Evolutionary conservation across 53 echinoderm and acorn worm species (phyloP).

Genomic region (Pentamera pediparva): DNA sequence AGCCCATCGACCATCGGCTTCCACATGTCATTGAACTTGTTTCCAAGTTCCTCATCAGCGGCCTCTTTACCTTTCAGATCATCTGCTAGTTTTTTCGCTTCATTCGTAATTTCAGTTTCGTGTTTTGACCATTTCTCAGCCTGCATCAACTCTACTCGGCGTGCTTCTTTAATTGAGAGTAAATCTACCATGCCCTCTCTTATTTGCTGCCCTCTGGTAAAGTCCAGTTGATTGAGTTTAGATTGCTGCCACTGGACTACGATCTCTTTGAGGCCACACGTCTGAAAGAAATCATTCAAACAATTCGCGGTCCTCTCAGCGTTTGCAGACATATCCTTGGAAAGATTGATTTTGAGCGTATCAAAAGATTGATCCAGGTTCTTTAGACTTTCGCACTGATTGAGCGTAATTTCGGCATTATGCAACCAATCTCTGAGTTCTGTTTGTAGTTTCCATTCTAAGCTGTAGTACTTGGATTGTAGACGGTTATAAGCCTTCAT

Average conservation of each 20-base stretch:
- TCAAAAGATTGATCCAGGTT: slow-evolving; percentile 24
- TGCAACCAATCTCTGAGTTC: not conserved
- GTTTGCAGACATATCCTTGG: not conserved
- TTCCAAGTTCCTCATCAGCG: slow-evolving; percentile 1
- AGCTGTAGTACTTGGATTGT: not conserved
- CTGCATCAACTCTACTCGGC: slow-evolving; percentile 9
- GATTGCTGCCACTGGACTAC: not conserved
- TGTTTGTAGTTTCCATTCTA: slow-evolving; percentile 22
- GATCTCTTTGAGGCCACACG: not conserved
- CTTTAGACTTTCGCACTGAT: too few species aligned
- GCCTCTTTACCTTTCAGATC: slow-evolving; percentile 21
- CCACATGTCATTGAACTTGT: slow-evolving; percentile 1
- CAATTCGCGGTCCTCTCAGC: not conserved
- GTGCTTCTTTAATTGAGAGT: slow-evolving; percentile 15
- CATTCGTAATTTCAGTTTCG: not conserved
- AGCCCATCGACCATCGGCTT: not conserved
- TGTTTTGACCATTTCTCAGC: not conserved
- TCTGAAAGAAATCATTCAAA: slow-evolving; percentile 1
- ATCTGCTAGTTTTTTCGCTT: slow-evolving; percentile 18
- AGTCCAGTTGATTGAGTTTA: not conserved
- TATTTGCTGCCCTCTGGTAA: not conserved
- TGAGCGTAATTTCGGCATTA: too few species aligned
- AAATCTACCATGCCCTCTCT: slow-evolving; percentile 1
- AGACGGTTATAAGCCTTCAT: slow-evolving; percentile 22
- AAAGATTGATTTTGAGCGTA: not conserved